A percentile compares a stretch with the other conserved stretches of the same genome.
phyloP scores from a whole-genome alignment of 1,140 invertebrate genomes.

The Sminthurides bifidus region DNA sequence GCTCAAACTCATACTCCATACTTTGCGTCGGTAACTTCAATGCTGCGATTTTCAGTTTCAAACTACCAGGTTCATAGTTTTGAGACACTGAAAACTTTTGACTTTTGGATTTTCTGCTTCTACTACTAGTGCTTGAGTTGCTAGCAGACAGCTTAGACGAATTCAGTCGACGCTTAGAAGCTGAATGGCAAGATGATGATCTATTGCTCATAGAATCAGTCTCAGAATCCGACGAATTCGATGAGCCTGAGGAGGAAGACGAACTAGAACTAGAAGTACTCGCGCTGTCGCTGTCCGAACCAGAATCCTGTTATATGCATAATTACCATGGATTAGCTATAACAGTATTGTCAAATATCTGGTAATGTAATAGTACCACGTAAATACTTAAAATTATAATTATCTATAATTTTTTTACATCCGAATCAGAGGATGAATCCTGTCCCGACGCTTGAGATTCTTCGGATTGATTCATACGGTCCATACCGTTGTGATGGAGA shows the following conservation, averaged over 20 bases:
- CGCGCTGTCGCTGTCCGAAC: slow-evolving; percentile 14
- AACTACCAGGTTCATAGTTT: slow-evolving; percentile 21
- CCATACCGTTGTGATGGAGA: slow-evolving; percentile 9
- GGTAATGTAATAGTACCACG: too few species aligned
- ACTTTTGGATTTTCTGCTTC: slow-evolving; percentile 6
- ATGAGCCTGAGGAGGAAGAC: slow-evolving; percentile 11
- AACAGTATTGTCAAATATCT: too few species aligned
- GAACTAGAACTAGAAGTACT: slow-evolving; percentile 13
- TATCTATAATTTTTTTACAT: background rate
- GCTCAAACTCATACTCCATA: too few species aligned
- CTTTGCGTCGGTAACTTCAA: slow-evolving; percentile 13
- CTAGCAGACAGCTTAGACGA: slow-evolving; percentile 12
- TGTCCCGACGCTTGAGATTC: slow-evolving; percentile 11
- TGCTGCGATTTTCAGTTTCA: slow-evolving; percentile 26
- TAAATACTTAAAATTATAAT: too few species aligned
- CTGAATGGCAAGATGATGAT: slow-evolving; percentile 16
- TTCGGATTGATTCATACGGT: slow-evolving; percentile 17
- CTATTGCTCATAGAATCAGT: slow-evolving; percentile 15
- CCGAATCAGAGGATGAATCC: slow-evolving; percentile 5
- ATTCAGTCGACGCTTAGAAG: background rate
- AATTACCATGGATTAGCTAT: too few species aligned
- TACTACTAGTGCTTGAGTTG: slow-evolving; percentile 22
- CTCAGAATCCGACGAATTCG: slow-evolving; percentile 18
- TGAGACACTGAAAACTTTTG: slow-evolving; percentile 12
- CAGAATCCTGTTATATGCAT: slow-evolving; percentile 21